Conservation (phyloP, 2,888 invertebrate species). For the Caenorhabditis imperialis region DNA sequence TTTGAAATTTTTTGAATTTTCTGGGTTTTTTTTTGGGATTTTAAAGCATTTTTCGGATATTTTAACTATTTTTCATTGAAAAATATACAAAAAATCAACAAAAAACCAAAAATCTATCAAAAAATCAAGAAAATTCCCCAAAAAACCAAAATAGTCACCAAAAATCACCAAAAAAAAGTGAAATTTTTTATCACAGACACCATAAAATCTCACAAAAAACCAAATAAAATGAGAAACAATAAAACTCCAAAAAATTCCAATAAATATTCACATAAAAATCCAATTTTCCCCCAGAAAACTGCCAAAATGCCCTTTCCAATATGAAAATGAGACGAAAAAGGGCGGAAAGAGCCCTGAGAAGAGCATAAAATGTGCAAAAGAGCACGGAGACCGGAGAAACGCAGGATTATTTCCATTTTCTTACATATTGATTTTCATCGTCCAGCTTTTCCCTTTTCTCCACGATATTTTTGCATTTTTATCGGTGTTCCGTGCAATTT, state of each 20-base stretch:
- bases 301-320: too few species aligned
- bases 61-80: too few species aligned
- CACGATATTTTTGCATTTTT: background rate
- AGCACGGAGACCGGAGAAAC: constrained; percentile 13
- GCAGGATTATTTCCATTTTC: constrained; percentile 5
- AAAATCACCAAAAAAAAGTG: background rate
- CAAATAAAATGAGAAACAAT: background rate
- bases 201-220: background rate
- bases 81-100: too few species aligned
- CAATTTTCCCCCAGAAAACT: too few species aligned
- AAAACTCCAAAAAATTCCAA: constrained; percentile 8
- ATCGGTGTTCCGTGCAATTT: constrained; percentile 12
- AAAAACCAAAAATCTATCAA: too few species aligned
- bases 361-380: constrained; percentile 11
- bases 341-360: constrained; percentile 21
- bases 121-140: background rate
- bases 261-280: too few species aligned
- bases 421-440: constrained; percentile 8
- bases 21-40: too few species aligned
- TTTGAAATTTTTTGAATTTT: too few species aligned
- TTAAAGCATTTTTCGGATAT: too few species aligned
- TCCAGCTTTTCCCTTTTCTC: constrained; percentile 1
- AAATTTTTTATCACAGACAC: too few species aligned
- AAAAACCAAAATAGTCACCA: background rate
- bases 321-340: too few species aligned